Percentiles rank a stretch among this genome's conserved stretches.
phyloP scores from a whole-genome alignment of 2,888 invertebrate genomes.

The Neoascia interrupta region DNA sequence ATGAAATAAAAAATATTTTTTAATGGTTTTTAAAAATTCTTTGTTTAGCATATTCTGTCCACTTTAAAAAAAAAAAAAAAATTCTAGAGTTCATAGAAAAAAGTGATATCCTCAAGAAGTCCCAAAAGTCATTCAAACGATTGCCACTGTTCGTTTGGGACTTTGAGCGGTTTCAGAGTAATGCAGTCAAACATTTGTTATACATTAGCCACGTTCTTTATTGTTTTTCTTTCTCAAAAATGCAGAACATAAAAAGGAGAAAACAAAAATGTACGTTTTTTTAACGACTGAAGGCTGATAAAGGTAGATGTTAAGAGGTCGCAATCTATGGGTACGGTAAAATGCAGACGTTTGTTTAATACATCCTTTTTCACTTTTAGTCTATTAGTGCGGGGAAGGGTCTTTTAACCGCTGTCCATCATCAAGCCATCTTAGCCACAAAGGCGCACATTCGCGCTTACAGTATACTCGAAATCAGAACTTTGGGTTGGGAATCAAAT shows the following conservation, averaged over 20 bases:
- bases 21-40: constrained; percentile 45
- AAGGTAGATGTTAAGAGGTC: constrained; percentile 16
- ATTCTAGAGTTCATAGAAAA: constrained; percentile 18
- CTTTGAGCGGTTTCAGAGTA: background rate
- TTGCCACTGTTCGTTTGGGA: constrained; percentile 3
- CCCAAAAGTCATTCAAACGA: background rate
- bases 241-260: too few species aligned
- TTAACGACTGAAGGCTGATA: background rate
- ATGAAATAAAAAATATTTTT: constrained; percentile 48
- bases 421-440: too few species aligned
- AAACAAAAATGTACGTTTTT: too few species aligned
- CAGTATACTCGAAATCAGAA: too few species aligned
- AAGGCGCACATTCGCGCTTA: too few species aligned
- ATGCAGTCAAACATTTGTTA: constrained; percentile 27
- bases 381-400: constrained; percentile 14
- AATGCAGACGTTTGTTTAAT: constrained; percentile 20
- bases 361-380: constrained; percentile 50
- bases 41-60: constrained; percentile 12
- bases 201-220: background rate
- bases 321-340: background rate
- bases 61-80: constrained; percentile 3
- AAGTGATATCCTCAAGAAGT: background rate
- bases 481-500: constrained; percentile 42
- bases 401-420: background rate
- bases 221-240: too few species aligned